A percentile compares a stretch with the other conserved stretches of the same genome.
Conservation (phyloP, 2,888 invertebrate species). For the Zhengitettix transpicula region DNA sequence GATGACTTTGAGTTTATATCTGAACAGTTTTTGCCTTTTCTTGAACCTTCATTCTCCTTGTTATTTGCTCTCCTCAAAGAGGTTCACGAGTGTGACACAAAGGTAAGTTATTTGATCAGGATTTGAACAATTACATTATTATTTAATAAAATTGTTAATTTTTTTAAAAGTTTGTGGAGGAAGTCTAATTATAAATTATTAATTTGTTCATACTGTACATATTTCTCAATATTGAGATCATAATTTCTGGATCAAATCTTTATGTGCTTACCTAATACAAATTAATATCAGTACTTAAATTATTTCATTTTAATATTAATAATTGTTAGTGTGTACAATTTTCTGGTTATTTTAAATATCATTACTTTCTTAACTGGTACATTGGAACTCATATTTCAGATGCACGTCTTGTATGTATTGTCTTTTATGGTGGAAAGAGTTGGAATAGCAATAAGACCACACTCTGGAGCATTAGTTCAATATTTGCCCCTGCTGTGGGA, state of each 20-base stretch:
- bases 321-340: background rate
- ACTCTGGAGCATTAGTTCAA: constrained; percentile 51
- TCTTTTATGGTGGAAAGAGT: constrained; percentile 79
- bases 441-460: constrained; percentile 53
- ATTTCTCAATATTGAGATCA: too few species aligned
- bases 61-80: constrained; percentile 74
- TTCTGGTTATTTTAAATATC: too few species aligned
- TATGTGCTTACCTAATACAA: background rate
- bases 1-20: constrained; percentile 87
- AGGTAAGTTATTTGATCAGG: constrained; percentile 31
- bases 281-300: background rate
- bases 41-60: constrained; percentile 59
- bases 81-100: constrained; percentile 81
- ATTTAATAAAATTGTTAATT: background rate
- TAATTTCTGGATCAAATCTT: background rate
- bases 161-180: background rate
- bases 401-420: constrained; percentile 80
- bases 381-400: constrained; percentile 29
- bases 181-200: too few species aligned
- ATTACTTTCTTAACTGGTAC: too few species aligned
- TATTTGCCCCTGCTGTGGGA: constrained; percentile 82
- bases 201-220: too few species aligned
- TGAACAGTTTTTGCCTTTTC: constrained; percentile 69
- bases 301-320: background rate
- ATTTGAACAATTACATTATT: background rate